Evolutionary conservation across 1,140 invertebrate genomes (phyloP).

Genomic region (Zaprionus davidi): DNA sequence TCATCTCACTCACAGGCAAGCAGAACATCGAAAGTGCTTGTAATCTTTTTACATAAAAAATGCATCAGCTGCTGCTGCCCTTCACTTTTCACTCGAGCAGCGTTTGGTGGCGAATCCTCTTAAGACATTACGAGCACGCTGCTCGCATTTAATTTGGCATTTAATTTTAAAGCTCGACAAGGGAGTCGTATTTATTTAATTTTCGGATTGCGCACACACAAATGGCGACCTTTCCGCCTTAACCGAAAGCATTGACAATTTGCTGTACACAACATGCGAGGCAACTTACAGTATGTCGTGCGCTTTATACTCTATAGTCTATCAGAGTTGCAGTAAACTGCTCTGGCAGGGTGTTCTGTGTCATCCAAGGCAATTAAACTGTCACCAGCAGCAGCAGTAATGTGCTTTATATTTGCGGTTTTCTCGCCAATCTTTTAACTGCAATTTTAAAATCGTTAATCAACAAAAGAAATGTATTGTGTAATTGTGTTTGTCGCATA

Average conservation of each 20-base stretch:
- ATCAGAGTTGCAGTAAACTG: conserved; percentile 1
- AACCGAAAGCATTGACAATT: conserved; percentile 23
- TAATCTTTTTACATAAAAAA: conserved; percentile 73
- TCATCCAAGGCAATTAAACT: conserved; percentile 4
- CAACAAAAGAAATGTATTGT: conserved; percentile 3
- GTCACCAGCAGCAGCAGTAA: background rate
- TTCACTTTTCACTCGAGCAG: background rate
- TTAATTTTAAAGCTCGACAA: conserved; percentile 35
- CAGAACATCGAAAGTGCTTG: conserved; percentile 21
- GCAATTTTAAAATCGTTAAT: conserved; percentile 7
- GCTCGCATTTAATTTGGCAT: conserved; percentile 12
- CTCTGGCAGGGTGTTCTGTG: conserved; percentile 1
- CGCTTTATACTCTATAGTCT: background rate
- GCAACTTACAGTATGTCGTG: background rate
- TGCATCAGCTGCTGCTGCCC: conserved; percentile 60
- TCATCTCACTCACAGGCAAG: background rate
- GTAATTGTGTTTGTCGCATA: conserved; percentile 21
- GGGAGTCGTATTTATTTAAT: conserved; percentile 58
- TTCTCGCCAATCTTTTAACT: background rate
- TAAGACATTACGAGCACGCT: conserved; percentile 24
- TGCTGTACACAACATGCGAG: background rate
- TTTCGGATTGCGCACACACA: conserved; percentile 14
- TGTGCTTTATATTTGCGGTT: background rate
- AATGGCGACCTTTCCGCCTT: conserved; percentile 13
- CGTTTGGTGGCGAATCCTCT: background rate